Percentiles rank a stretch among this genome's conserved stretches.
phyloP scores from a whole-genome alignment of 2,888 invertebrate genomes.

The Hybos culiciformis region DNA sequence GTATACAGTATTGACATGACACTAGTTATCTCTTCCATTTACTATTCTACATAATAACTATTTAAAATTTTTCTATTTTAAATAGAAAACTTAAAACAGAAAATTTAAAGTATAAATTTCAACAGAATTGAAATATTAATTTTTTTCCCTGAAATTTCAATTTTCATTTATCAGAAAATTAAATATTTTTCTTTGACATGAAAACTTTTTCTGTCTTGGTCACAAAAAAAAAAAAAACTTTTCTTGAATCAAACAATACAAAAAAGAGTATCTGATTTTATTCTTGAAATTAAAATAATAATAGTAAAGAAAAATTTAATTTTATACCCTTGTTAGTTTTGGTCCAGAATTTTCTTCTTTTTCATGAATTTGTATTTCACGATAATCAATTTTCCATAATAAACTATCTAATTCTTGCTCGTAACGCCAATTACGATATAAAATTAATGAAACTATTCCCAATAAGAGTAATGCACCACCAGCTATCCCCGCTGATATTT shows the following conservation, averaged over 20 bases:
- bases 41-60: no score
- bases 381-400: constrained; percentile 87
- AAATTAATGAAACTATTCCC: constrained; percentile 56
- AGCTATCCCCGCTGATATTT: constrained; percentile 67
- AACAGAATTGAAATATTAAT: neutral
- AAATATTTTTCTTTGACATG: no score
- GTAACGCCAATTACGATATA: constrained; percentile 84
- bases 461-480: constrained; percentile 61
- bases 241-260: no score
- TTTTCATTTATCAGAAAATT: no score
- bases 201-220: no score
- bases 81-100: constrained; percentile 4
- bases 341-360: constrained; percentile 36
- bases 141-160: neutral
- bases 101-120: neutral
- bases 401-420: constrained; percentile 87
- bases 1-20: no score
- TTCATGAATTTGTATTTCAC: constrained; percentile 67
- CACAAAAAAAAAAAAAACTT: no score
- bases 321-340: constrained; percentile 32
- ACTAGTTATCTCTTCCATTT: no score
- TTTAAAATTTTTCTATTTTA: no score
- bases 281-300: no score
- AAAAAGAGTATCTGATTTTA: no score
- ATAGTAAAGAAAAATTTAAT: no score